These are phyloP conservation scores for Sesia bembeciformis DNA, from an alignment of 2,888 invertebrate genomes.

Conservation along the genomic window DNA sequence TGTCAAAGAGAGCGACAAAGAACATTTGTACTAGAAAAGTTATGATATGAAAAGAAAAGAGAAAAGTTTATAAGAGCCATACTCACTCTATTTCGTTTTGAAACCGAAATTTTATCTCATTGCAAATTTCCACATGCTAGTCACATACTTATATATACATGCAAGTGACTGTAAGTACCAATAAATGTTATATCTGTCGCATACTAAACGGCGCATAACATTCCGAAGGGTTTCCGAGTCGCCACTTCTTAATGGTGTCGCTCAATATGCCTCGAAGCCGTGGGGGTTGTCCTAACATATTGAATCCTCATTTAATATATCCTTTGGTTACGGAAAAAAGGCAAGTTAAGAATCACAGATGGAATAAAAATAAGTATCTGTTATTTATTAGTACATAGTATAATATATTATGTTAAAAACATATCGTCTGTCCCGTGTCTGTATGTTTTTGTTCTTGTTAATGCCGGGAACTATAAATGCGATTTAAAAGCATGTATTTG, in stretches of 20 bases:
- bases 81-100: too few species aligned
- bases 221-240: conserved; percentile 60
- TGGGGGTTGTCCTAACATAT: conserved; percentile 42
- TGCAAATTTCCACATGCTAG: too few species aligned
- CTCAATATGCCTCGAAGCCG: conserved; percentile 29
- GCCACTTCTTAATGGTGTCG: conserved; percentile 66
- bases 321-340: conserved; percentile 20
- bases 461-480: too few species aligned
- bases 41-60: too few species aligned
- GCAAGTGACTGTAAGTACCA: background rate
- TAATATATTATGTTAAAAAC: too few species aligned
- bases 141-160: background rate
- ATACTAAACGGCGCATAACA: conserved; percentile 36
- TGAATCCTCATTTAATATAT: conserved; percentile 64
- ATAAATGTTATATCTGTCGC: background rate
- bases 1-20: too few species aligned
- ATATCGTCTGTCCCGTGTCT: too few species aligned
- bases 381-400: background rate
- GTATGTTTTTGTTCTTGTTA: too few species aligned
- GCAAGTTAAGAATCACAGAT: background rate
- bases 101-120: too few species aligned
- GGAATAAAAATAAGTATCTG: background rate
- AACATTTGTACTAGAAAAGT: too few species aligned
- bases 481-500: too few species aligned
- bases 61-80: too few species aligned